These are phyloP conservation scores for Amazona vittata DNA, from an alignment of 2,113 vertebrate species.

Conservation along the genomic window DNA sequence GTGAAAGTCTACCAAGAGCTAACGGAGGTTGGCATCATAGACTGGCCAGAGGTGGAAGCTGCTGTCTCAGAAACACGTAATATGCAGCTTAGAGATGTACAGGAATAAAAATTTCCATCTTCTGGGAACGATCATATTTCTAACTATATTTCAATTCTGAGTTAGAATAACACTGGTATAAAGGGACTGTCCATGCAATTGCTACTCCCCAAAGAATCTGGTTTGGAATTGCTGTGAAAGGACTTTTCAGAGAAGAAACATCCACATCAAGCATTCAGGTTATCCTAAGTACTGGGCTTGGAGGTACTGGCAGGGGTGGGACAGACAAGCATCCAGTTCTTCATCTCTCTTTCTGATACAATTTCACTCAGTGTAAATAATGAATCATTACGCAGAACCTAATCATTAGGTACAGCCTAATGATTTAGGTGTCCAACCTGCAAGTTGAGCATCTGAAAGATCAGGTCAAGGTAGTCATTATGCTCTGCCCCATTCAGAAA, in stretches of 20 bases:
- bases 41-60: background rate
- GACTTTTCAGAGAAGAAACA: background rate
- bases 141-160: background rate
- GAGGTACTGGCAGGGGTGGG: background rate
- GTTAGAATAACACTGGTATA: background rate
- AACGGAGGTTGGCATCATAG: background rate
- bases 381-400: background rate
- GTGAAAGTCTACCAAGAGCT: background rate
- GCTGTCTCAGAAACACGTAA: background rate
- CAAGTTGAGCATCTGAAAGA: background rate
- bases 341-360: background rate
- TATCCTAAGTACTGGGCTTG: background rate
- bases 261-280: background rate
- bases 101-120: background rate
- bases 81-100: background rate
- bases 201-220: background rate
- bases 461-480: background rate
- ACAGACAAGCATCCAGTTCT: background rate
- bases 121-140: background rate
- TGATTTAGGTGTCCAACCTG: background rate
- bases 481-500: background rate
- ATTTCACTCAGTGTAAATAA: constrained; percentile 1
- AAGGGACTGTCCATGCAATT: background rate
- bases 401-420: background rate
- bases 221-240: background rate